Evolutionary conservation across 1,140 invertebrate species (phyloP).

Genomic region (Drosophila ogumai): DNA sequence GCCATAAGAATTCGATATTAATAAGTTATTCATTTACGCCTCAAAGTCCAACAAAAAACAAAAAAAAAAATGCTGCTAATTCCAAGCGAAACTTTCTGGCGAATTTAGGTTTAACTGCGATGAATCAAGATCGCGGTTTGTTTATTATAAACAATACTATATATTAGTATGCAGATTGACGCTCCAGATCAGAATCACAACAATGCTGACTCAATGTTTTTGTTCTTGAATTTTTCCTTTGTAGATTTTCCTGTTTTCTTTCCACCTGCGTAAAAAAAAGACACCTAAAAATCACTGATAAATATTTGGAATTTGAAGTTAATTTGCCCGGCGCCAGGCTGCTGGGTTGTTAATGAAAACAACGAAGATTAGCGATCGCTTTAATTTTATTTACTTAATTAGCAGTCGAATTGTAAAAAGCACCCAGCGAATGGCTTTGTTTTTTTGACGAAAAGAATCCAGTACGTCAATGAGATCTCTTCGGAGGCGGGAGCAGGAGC

Average conservation of each 20-base stretch:
- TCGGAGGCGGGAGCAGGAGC: neutral
- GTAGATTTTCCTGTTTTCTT: conserved; percentile 66
- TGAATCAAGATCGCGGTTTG: conserved; percentile 68
- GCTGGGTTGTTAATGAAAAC: conserved; percentile 72
- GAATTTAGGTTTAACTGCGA: conserved; percentile 58
- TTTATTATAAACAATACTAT: conserved; percentile 47
- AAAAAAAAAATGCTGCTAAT: conserved; percentile 56
- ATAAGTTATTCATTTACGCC: conserved; percentile 73
- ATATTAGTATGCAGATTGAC: conserved; percentile 68
- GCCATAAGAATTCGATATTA: conserved; percentile 50
- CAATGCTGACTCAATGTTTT: conserved; percentile 58
- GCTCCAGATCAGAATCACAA: conserved; percentile 55
- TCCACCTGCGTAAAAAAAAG: conserved; percentile 24
- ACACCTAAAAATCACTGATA: conserved; percentile 1
- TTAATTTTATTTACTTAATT: conserved; percentile 78
- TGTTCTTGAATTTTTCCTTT: conserved; percentile 43
- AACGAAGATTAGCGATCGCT: conserved; percentile 49
- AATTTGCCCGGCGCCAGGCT: conserved; percentile 71
- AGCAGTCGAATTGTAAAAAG: conserved; percentile 61
- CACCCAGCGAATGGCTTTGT: conserved; percentile 28
- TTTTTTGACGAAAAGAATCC: conserved; percentile 21
- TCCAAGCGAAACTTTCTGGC: conserved; percentile 59
- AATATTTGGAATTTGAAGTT: conserved; percentile 54
- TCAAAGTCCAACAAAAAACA: conserved; percentile 29
- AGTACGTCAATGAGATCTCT: conserved; percentile 7